Conservation (phyloP, 2,113 vertebrate species). For the Tachysurus vachellii region DNA sequence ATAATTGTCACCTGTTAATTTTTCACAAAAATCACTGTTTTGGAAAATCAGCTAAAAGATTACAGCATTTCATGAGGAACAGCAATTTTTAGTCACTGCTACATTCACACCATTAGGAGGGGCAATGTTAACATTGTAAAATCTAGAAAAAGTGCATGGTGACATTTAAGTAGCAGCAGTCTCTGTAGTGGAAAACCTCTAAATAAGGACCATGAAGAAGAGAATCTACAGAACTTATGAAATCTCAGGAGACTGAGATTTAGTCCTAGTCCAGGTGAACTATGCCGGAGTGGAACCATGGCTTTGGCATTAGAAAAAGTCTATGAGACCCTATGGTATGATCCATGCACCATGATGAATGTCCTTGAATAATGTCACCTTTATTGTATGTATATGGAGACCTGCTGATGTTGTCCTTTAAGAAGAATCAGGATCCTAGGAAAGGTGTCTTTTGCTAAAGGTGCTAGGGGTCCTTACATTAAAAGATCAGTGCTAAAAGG, state of each 20-base stretch:
- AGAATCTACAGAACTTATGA: background rate
- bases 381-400: background rate
- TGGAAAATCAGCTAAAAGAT: background rate
- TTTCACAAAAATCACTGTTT: background rate
- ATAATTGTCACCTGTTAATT: background rate
- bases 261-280: background rate
- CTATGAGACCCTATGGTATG: background rate
- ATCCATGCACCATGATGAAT: background rate
- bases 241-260: background rate
- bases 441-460: background rate
- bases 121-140: background rate
- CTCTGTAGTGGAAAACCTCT: background rate
- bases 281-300: background rate
- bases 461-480: background rate
- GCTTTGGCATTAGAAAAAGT: background rate
- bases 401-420: background rate
- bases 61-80: background rate
- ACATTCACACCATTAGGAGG: background rate
- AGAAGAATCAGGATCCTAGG: background rate
- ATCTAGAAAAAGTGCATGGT: background rate
- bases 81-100: background rate
- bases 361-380: background rate
- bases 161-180: background rate
- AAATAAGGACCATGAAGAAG: background rate
- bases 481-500: background rate